These are phyloP conservation scores for Polypterus bichir DNA, from an alignment of 2,113 vertebrate genomes.

Conservation along the genomic window DNA sequence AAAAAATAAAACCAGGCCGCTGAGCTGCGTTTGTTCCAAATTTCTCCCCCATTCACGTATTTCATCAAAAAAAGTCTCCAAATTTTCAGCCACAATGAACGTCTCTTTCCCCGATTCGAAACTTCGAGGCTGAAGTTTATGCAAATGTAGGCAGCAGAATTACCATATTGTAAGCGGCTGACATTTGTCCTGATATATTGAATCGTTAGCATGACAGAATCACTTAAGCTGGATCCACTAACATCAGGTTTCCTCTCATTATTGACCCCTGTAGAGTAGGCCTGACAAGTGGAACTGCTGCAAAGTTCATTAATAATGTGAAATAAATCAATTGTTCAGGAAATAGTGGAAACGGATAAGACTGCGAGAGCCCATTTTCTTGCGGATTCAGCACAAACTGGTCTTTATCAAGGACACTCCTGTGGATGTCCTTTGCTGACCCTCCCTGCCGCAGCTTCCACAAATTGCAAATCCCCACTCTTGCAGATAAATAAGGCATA, in stretches of 20 bases:
- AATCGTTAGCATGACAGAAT: slow-evolving; percentile 87
- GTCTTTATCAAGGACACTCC: slow-evolving; percentile 47
- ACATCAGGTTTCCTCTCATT: slow-evolving; percentile 87
- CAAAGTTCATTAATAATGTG: slow-evolving; percentile 99
- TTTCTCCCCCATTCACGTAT: no score
- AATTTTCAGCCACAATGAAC: no score
- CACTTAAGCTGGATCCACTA: slow-evolving; percentile 87
- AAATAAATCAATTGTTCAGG: slow-evolving; percentile 85
- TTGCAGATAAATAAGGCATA: slow-evolving; percentile 5
- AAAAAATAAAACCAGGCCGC: no score
- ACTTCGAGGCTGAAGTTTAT: slow-evolving; percentile 56
- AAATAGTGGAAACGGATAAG: slow-evolving; percentile 64
- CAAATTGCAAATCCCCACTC: background rate
- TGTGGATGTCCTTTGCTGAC: slow-evolving; percentile 34
- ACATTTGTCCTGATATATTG: slow-evolving; percentile 90
- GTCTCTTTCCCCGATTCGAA: background rate
- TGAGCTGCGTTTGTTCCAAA: no score
- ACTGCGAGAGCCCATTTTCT: slow-evolving; percentile 40
- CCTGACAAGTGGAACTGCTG: slow-evolving; percentile 83
- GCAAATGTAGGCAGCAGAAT: slow-evolving; percentile 72
- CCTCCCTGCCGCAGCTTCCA: slow-evolving; percentile 19
- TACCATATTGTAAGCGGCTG: slow-evolving; percentile 85
- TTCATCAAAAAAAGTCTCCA: no score
- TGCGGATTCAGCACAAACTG: slow-evolving; percentile 54
- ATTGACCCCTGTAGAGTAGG: slow-evolving; percentile 78